phyloP scores from a whole-genome alignment of 1,140 invertebrate species.

The Patella vulgata region DNA sequence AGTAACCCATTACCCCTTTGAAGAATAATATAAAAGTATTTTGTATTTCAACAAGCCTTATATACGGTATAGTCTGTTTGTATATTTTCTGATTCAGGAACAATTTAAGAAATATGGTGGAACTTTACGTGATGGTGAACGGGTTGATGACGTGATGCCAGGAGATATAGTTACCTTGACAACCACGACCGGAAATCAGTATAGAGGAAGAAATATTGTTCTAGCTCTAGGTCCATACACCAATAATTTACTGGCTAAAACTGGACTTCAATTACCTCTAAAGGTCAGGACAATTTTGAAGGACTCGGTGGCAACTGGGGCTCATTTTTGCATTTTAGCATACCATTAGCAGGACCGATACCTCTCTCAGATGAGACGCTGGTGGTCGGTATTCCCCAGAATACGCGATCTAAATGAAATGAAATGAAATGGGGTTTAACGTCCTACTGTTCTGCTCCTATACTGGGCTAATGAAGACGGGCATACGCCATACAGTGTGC shows the following conservation, averaged over 20 bases:
- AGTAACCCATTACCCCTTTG: no score
- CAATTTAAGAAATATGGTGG: slow-evolving; percentile 54
- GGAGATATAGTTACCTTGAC: slow-evolving; percentile 39
- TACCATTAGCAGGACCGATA: no score
- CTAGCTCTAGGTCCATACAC: slow-evolving; percentile 59
- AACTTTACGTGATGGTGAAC: slow-evolving; percentile 46
- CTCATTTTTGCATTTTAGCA: no score
- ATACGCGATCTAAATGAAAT: no score
- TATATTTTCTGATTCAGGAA: slow-evolving; percentile 32
- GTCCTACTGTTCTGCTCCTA: no score
- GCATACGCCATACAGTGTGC: no score
- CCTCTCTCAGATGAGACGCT: no score
- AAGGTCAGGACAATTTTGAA: slow-evolving; percentile 31
- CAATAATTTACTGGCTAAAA: slow-evolving; percentile 36
- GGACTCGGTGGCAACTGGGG: neutral
- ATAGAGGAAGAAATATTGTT: slow-evolving; percentile 46
- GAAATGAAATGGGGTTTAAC: neutral
- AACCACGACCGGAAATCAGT: slow-evolving; percentile 39
- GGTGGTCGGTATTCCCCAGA: no score
- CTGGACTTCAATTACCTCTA: slow-evolving; percentile 53
- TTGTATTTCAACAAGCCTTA: no score
- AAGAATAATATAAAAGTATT: no score
- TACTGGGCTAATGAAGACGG: no score
- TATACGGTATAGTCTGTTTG: no score
- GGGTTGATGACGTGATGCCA: slow-evolving; percentile 43